A percentile compares a stretch with the other conserved stretches of the same genome.
Conservation (phyloP, 2,113 vertebrate genomes). For the Budorcas taxicolor region DNA sequence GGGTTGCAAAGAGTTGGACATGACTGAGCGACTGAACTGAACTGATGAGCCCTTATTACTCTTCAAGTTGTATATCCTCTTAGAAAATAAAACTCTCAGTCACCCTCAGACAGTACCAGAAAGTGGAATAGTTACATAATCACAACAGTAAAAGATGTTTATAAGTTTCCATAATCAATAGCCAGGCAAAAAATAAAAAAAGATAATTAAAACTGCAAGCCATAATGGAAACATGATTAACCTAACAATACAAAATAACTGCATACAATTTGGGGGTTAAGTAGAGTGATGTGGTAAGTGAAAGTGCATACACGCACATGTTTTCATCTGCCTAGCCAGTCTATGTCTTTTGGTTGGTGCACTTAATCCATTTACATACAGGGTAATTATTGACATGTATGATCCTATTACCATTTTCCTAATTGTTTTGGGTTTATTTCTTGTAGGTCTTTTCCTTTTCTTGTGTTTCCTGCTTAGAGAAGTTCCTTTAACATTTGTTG, state of each 20-base stretch:
- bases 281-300: not conserved
- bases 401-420: not conserved
- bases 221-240: not conserved
- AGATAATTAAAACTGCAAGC: not conserved
- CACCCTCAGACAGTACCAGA: not conserved
- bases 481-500: not conserved
- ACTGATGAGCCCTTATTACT: not conserved
- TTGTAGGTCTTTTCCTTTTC: not conserved
- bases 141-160: not conserved
- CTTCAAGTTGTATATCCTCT: not conserved
- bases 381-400: not conserved
- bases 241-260: not conserved
- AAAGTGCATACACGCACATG: not conserved
- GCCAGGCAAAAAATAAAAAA: not conserved
- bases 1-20: too few relatives aligned
- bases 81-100: not conserved
- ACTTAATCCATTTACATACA: not conserved
- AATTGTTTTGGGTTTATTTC: not conserved
- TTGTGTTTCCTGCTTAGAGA: not conserved
- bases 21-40: too few relatives aligned
- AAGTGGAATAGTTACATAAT: not conserved
- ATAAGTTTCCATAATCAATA: not conserved
- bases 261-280: not conserved
- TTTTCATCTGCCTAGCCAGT: not conserved
- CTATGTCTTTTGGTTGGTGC: not conserved